Evolutionary conservation across 2,113 vertebrate genomes (phyloP).

Genomic region (Macroglossus sobrinus): DNA sequence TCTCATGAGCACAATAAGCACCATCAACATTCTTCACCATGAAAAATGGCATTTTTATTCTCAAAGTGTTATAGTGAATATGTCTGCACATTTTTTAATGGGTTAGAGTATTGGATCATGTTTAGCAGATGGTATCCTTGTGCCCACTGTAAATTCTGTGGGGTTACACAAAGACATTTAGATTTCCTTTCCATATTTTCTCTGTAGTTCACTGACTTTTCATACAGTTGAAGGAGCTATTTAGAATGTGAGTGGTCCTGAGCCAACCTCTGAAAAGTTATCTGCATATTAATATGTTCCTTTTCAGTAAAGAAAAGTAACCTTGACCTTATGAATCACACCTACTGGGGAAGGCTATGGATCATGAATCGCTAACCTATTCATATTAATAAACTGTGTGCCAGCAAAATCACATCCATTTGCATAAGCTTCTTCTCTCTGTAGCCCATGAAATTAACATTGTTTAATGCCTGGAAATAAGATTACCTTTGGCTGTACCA

Average conservation of each 20-base stretch:
- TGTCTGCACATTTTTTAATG: neutral
- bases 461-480: slow-evolving; percentile 68
- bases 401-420: slow-evolving; percentile 54
- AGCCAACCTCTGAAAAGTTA: neutral
- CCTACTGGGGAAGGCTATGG: slow-evolving; percentile 1
- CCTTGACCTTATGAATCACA: slow-evolving; percentile 54
- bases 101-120: neutral
- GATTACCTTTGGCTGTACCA: slow-evolving; percentile 50
- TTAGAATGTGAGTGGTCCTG: slow-evolving; percentile 4
- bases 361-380: slow-evolving; percentile 45
- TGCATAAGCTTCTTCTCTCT: slow-evolving; percentile 64
- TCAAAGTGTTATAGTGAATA: neutral
- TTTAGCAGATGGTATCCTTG: neutral
- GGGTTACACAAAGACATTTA: neutral
- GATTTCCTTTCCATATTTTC: neutral
- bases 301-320: slow-evolving; percentile 45
- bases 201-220: slow-evolving; percentile 18
- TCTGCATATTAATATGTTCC: slow-evolving; percentile 37
- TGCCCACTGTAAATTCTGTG: neutral
- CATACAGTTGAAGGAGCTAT: neutral
- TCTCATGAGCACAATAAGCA: slow-evolving; percentile 37
- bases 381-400: slow-evolving; percentile 57
- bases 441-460: slow-evolving; percentile 72
- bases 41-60: slow-evolving; percentile 13
- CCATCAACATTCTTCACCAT: slow-evolving; percentile 11